Base-by-base conservation (phyloP, 53 echinoderm and acorn worm genomes). In the Mesocentrotus franciscanus region DNA sequence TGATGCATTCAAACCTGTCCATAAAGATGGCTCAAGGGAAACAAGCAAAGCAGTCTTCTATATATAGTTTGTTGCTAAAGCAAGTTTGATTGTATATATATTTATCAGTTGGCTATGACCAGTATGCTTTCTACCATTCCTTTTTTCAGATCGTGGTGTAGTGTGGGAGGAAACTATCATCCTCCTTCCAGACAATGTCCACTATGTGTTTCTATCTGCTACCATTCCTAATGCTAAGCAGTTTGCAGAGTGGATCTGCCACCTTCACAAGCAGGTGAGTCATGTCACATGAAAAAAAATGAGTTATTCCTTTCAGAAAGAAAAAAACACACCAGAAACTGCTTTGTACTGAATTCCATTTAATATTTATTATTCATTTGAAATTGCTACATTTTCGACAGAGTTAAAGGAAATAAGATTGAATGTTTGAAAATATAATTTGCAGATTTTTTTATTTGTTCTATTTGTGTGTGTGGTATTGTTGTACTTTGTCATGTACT, bases 151-250 rank as follows among this genome's bases (percentile, higher is more conserved):
- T 92, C 96, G 99, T 89, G 98, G 99, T 94, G 99, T 99, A 18
- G 99, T 99, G 1, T 99, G 99, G 99, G 99, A 99, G 92, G 99
- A 99, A 91, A 99, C 99, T 56, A 99, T 99, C n/a, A 98, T 98
- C 85, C 92, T 99, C 12, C 95, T 98, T 2, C 98, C 99, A 56
- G 98, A 99, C 90, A 99, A 99, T 92, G 99, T 99, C 10, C 99
- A 98, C 94, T 99, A 99, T 84, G 99, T 99, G 27, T 99, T 99
- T 95, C 95, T 99, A 0, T 99, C 99, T 26, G 99, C 99, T 12
- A 99, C 99, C 10, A 99, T 99, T 71, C 99, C 99, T 76, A 99
- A 99, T 90, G 99, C 99, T 59, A 95, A 97, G 71, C 99, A 99
- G 98, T 99, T 99, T 97, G 99, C 99, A 55, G 99, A 99, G 57